Conservation (phyloP, 2,113 vertebrate genomes). For the Arvicanthis niloticus region DNA sequence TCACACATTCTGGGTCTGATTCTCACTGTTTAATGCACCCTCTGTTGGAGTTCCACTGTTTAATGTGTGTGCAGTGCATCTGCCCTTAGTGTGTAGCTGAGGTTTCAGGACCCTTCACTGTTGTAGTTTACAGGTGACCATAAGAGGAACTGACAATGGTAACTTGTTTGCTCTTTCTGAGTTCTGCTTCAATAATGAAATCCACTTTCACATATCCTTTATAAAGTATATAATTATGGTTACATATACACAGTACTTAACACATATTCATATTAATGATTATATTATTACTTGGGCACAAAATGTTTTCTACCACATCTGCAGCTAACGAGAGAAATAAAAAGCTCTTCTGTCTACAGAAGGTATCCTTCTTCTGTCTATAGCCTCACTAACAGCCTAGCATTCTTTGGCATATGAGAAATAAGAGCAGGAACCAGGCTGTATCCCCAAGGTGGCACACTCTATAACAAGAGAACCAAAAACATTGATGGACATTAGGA, state of each 20-base stretch:
- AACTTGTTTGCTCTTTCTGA: not conserved
- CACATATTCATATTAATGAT: not conserved
- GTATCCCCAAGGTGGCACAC: not conserved
- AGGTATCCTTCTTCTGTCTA: not conserved
- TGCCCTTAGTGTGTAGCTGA: too few species aligned
- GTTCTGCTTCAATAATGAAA: slow-evolving; percentile 4
- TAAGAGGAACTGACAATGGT: too few species aligned
- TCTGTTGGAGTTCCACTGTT: too few species aligned
- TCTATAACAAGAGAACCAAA: not conserved
- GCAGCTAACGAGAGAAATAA: not conserved
- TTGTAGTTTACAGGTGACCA: rapidly evolving
- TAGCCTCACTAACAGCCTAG: not conserved
- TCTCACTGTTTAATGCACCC: not conserved
- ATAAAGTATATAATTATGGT: not conserved
- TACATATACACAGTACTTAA: not conserved
- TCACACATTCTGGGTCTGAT: not conserved
- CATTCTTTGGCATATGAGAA: not conserved
- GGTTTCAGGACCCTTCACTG: rapidly evolving
- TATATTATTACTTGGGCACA: not conserved
- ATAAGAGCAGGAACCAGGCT: not conserved
- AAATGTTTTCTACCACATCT: not conserved
- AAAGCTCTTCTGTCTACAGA: not conserved
- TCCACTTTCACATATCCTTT: not conserved
- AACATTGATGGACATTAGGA: slow-evolving; percentile 24
- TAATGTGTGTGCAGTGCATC: not conserved